Conservation (phyloP, 1,140 invertebrate genomes). For the Aphis gossypii region DNA sequence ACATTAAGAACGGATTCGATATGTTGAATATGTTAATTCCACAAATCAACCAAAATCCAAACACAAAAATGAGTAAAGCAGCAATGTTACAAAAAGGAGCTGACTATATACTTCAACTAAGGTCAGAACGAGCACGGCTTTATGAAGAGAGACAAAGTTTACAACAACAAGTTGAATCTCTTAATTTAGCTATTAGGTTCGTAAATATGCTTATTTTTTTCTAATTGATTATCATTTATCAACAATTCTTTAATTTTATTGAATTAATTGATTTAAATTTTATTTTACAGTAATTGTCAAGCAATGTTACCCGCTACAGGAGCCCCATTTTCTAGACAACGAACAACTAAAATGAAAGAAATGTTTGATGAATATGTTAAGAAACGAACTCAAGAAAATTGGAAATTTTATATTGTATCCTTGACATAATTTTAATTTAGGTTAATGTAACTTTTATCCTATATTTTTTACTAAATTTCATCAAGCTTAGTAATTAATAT, state of each 20-base stretch:
- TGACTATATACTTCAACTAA: constrained; percentile 91
- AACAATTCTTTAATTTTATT: constrained; percentile 28
- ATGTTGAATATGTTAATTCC: constrained; percentile 93
- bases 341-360: constrained; percentile 91
- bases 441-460: neutral
- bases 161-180: constrained; percentile 84
- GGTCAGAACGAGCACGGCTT: constrained; percentile 82
- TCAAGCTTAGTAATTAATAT: constrained; percentile 10
- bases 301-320: constrained; percentile 94
- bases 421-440: constrained; percentile 65
- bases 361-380: constrained; percentile 93
- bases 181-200: constrained; percentile 87
- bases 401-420: constrained; percentile 99
- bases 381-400: constrained; percentile 85
- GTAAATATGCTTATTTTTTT: neutral
- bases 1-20: constrained; percentile 98
- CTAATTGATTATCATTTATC: constrained; percentile 63
- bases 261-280: constrained; percentile 16
- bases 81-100: constrained; percentile 96
- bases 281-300: constrained; percentile 82
- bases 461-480: neutral
- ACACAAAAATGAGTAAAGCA: constrained; percentile 93
- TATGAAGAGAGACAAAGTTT: constrained; percentile 90
- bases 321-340: constrained; percentile 87
- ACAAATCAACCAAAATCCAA: constrained; percentile 87